Conservation (phyloP, 1,140 invertebrate species). For the Phthorimaea operculella region DNA sequence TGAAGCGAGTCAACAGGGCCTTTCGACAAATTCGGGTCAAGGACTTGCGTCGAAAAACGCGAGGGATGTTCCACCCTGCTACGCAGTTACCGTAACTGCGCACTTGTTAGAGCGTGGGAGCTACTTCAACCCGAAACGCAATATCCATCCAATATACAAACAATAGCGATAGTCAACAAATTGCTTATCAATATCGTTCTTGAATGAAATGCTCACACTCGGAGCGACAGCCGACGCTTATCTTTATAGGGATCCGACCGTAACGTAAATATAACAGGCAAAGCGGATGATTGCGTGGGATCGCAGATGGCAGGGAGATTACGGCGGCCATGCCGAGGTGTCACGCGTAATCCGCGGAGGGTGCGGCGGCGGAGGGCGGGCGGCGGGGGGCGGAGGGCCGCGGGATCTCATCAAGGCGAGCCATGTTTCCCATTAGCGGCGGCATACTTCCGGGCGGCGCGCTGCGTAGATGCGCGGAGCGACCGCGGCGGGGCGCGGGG, state of each 20-base stretch:
- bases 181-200: too few relatives aligned
- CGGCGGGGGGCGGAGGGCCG: constrained; percentile 11
- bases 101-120: constrained; percentile 13
- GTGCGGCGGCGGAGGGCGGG: constrained; percentile 9
- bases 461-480: constrained; percentile 35
- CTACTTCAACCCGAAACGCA: background rate
- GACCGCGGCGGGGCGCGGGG: constrained; percentile 22
- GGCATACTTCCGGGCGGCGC: constrained; percentile 25
- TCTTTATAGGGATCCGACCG: too few relatives aligned
- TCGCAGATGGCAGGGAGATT: constrained; percentile 4
- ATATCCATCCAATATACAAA: too few relatives aligned
- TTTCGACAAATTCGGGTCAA: constrained; percentile 28
- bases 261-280: background rate
- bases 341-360: constrained; percentile 10
- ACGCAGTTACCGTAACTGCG: constrained; percentile 17
- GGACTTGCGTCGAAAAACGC: constrained; percentile 19
- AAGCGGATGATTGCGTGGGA: background rate
- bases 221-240: too few relatives aligned
- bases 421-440: constrained; percentile 23
- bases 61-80: constrained; percentile 26
- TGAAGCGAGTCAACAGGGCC: background rate
- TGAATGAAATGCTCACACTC: too few relatives aligned
- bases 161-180: too few relatives aligned
- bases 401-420: constrained; percentile 24
- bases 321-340: constrained; percentile 6